These are phyloP conservation scores for Argyresthia albistria DNA, from an alignment of 2,888 invertebrate species.

Conservation along the genomic window DNA sequence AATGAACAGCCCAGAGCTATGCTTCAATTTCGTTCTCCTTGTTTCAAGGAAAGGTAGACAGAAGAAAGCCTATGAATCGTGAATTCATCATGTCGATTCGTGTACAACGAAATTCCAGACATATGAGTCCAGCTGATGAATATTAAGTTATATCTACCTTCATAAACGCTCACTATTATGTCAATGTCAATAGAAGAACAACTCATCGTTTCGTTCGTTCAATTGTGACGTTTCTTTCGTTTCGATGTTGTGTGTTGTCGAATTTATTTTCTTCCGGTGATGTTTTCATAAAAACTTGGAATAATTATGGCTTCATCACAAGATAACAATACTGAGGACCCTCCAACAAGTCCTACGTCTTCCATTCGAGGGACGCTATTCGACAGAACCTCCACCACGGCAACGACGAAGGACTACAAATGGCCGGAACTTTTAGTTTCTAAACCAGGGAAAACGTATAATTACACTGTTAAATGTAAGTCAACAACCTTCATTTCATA, in stretches of 20 bases:
- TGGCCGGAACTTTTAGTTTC: constrained; percentile 66
- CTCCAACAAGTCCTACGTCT: constrained; percentile 45
- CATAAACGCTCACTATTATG: too few species aligned
- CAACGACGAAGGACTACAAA: constrained; percentile 53
- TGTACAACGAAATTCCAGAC: too few species aligned
- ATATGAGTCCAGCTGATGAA: too few species aligned
- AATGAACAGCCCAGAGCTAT: too few species aligned
- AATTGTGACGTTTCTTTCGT: neutral
- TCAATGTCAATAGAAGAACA: too few species aligned
- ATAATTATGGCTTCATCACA: constrained; percentile 42
- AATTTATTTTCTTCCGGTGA: neutral
- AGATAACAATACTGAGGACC: constrained; percentile 38
- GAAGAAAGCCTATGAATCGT: too few species aligned
- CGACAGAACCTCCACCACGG: constrained; percentile 51
- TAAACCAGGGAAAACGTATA: constrained; percentile 33
- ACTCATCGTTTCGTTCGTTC: neutral
- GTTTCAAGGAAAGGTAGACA: too few species aligned
- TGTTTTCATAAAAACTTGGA: neutral
- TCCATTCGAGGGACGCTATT: constrained; percentile 40
- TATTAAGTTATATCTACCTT: too few species aligned
- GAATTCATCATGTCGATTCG: too few species aligned
- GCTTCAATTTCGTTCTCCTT: too few species aligned
- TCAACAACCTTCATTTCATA: neutral
- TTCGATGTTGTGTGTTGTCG: neutral
- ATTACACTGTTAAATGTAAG: neutral